Evolutionary conservation across 2,797 vertebrate species (phyloP).

Genomic region (Myotis pilosus): DNA sequence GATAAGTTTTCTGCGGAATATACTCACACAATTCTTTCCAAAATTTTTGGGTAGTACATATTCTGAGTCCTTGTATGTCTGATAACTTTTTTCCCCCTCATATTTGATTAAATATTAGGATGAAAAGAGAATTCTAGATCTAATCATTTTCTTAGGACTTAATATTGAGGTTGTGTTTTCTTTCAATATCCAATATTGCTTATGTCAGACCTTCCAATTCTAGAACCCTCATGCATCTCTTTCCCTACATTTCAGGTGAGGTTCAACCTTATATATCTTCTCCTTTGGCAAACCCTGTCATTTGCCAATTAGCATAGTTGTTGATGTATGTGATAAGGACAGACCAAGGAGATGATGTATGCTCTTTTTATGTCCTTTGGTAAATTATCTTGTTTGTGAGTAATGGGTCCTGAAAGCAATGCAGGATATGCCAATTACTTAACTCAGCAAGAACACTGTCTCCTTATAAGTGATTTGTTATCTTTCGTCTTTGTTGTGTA

Average conservation of each 20-base stretch:
- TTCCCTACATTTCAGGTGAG: neutral
- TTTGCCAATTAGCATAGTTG: neutral
- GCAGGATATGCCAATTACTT: neutral
- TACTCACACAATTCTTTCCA: neutral
- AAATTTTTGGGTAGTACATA: neutral
- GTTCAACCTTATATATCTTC: neutral
- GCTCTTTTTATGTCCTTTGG: neutral
- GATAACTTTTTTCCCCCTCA: neutral
- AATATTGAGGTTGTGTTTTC: neutral
- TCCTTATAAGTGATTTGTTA: neutral
- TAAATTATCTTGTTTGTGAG: neutral
- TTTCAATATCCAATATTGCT: neutral
- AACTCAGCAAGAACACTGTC: neutral
- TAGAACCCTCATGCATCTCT: neutral
- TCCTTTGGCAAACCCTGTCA: neutral
- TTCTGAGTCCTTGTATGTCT: neutral
- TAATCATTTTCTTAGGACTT: neutral
- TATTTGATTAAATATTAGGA: neutral
- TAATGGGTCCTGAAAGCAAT: neutral
- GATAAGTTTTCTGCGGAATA: neutral
- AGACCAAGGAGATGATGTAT: neutral
- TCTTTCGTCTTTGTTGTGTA: neutral
- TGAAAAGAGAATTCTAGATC: neutral
- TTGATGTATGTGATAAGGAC: neutral
- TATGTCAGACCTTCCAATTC: neutral